Evolutionary conservation across 2,113 vertebrate species (phyloP), one percentile per base, ranked within the genome.

Genomic region (Athene noctua): DNA sequence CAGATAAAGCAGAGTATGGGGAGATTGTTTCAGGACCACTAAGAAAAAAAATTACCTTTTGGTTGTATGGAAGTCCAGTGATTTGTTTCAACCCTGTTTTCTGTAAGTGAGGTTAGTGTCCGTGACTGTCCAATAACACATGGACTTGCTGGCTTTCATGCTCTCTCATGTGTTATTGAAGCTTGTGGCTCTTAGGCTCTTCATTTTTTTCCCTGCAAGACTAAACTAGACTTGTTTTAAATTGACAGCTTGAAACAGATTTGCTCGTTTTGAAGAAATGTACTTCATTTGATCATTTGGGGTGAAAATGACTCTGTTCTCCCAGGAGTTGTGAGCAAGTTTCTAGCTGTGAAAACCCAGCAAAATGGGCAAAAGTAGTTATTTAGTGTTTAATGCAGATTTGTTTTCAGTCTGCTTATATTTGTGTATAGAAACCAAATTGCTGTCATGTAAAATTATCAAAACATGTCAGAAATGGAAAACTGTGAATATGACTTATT

Each of bases 61-160:
- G 88, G 30, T 36, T 81, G 23, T 62, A 5, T 86, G 58, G 36
- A 74, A 91, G 34, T 16, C 63, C 55, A 47, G 55, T 27, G 26
- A 15, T 68, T 93, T 74, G 49, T 86, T 94, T 74, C 62, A 80
- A 22, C 80, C 93, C 62, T 74, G 71, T 51, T 96, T 85, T 98
- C 93, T 97, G 98, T 98, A 96, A 98, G 98, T 97, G 98, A 98
- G 98, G 98, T 99, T 98, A 97, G 97, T 98, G 98, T 98, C 98
- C 98, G 98, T 97, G 98, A 97, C 97, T 63, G 94, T 97, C 97
- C 96, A 96, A 96, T 99, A 98, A 98, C 98, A 97, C 98, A 97
- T 97, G 98, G 98, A 83, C 88, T 80, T 88, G 95, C 94, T 97
- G 95, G 97, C 98, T 95, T 95, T 98, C 98, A 97, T 98, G 96